These are phyloP conservation scores for Leptinotarsa undecemlineata DNA, from an alignment of 1,140 invertebrate genomes.

Conservation along the genomic window DNA sequence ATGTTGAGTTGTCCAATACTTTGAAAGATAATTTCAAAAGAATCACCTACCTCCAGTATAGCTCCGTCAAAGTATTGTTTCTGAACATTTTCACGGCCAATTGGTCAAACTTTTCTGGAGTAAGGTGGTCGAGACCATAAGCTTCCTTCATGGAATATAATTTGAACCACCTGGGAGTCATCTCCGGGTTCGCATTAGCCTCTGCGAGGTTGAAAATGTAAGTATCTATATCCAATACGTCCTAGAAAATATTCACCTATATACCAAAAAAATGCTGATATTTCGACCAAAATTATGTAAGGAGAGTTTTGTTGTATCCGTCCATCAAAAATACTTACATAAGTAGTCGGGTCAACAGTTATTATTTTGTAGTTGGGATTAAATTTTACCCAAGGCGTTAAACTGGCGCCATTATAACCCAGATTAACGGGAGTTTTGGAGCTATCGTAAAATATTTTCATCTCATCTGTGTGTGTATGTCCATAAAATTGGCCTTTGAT, in stretches of 20 bases:
- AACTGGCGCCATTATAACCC: slow-evolving; percentile 77
- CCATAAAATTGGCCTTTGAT: slow-evolving; percentile 80
- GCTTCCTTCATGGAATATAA: slow-evolving; percentile 61
- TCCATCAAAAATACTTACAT: slow-evolving; percentile 57
- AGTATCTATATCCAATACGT: slow-evolving; percentile 63
- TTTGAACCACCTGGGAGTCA: slow-evolving; percentile 56
- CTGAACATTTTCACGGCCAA: slow-evolving; percentile 56
- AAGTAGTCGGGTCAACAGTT: slow-evolving; percentile 63
- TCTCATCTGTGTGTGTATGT: slow-evolving; percentile 77
- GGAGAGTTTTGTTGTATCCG: too few relatives aligned
- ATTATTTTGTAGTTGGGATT: slow-evolving; percentile 85
- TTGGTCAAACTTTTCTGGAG: slow-evolving; percentile 57
- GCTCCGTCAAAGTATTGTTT: slow-evolving; percentile 30
- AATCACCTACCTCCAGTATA: slow-evolving; percentile 38
- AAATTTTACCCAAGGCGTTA: slow-evolving; percentile 68
- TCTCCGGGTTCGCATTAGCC: slow-evolving; percentile 58
- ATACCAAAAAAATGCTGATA: slow-evolving; percentile 20
- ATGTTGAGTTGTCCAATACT: not conserved
- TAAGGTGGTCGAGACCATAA: slow-evolving; percentile 61
- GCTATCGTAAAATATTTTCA: slow-evolving; percentile 68
- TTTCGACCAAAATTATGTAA: too few relatives aligned
- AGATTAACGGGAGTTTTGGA: slow-evolving; percentile 59
- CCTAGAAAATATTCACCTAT: slow-evolving; percentile 45
- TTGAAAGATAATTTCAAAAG: not conserved
- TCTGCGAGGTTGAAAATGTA: slow-evolving; percentile 66